phyloP scores from a whole-genome alignment of 2,113 vertebrate genomes.

The Heterotilapia buettikoferi region DNA sequence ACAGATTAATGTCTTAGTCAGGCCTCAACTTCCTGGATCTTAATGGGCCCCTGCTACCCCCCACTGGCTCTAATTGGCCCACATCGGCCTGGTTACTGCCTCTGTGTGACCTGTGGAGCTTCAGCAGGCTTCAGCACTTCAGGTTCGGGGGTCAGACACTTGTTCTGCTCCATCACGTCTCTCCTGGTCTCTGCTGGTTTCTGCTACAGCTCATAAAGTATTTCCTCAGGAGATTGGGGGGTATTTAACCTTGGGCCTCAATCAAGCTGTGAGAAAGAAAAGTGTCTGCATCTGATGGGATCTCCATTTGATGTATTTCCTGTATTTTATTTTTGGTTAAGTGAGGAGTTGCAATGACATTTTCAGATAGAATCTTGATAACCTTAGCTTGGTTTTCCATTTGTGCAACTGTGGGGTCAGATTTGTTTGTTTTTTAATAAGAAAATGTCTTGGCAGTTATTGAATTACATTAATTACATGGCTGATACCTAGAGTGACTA shows the following conservation, averaged over 20 bases:
- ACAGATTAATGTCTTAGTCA: slow-evolving; percentile 41
- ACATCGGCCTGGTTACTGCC: neutral
- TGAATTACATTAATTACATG: neutral
- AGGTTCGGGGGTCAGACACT: neutral
- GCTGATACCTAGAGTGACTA: neutral
- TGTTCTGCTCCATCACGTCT: neutral
- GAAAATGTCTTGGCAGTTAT: neutral
- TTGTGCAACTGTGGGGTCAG: neutral
- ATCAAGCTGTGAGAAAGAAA: slow-evolving; percentile 13
- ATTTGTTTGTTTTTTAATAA: neutral
- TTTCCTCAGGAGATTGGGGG: neutral
- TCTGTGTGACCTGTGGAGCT: neutral
- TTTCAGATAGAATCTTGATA: neutral
- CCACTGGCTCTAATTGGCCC: neutral
- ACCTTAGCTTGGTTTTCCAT: neutral
- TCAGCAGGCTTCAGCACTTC: neutral
- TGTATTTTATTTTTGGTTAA: neutral
- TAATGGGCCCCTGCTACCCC: neutral
- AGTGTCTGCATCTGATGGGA: neutral
- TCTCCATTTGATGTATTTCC: slow-evolving; percentile 17
- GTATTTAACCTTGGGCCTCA: slow-evolving; percentile 13
- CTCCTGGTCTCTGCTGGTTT: neutral
- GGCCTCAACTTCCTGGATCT: neutral
- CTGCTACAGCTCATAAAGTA: slow-evolving; percentile 34
- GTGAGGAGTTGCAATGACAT: neutral